Percentiles rank a stretch among this genome's conserved stretches.
Conservation (phyloP, 1,140 invertebrate species). For the Coptotermes formosanus region DNA sequence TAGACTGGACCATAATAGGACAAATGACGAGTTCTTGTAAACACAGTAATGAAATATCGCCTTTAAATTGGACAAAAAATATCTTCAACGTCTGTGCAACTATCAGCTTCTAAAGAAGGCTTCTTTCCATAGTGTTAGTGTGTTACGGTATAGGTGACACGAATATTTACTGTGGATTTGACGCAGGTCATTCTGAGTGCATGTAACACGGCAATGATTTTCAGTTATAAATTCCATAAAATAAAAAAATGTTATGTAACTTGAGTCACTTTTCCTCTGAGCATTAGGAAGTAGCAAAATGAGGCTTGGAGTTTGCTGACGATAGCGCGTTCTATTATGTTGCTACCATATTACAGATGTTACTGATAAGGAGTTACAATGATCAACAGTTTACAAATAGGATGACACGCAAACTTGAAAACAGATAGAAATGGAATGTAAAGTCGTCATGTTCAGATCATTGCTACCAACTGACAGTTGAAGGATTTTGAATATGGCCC, state of each 20-base stretch:
- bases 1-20: no score
- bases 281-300: background rate
- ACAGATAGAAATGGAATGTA: constrained; percentile 16
- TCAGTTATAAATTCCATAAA: background rate
- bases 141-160: no score
- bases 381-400: constrained; percentile 12
- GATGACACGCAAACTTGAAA: constrained; percentile 15
- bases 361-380: background rate
- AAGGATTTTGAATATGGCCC: background rate
- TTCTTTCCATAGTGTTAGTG: no score
- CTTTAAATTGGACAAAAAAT: no score
- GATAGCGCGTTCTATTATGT: background rate
- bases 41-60: no score
- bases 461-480: background rate
- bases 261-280: background rate
- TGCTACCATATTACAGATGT: background rate
- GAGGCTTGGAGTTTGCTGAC: background rate
- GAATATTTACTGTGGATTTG: no score
- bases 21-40: no score
- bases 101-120: no score
- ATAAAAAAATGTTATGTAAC: background rate
- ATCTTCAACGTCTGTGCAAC: no score
- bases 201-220: no score
- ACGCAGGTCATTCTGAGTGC: no score
- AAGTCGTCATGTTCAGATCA: constrained; percentile 3